Conservation (phyloP, 2,888 invertebrate genomes). For the Osmoderma eremita region DNA sequence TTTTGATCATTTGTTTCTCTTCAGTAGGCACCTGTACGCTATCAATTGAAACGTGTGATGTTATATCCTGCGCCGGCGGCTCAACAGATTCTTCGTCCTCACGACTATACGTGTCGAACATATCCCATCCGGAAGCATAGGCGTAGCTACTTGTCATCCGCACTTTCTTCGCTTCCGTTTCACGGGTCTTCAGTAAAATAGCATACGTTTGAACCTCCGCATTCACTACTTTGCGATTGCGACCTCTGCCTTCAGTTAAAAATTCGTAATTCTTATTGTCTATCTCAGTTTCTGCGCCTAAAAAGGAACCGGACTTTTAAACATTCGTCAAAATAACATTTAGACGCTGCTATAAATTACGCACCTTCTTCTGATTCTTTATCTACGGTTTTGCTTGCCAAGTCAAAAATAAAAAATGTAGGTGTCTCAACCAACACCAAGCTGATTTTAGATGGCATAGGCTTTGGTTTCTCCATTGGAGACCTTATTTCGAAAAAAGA, state of each 20-base stretch:
- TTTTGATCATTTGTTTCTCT: conserved; percentile 59
- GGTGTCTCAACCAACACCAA: conserved; percentile 75
- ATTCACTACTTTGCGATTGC: conserved; percentile 72
- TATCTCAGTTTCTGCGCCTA: conserved; percentile 67
- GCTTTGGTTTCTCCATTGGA: neutral
- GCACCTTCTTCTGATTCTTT: conserved; percentile 68
- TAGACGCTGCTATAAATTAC: too few species aligned
- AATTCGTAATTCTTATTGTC: conserved; percentile 76
- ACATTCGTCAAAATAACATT: neutral
- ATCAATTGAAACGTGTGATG: conserved; percentile 49
- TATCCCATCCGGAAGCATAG: conserved; percentile 81
- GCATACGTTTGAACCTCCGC: conserved; percentile 77
- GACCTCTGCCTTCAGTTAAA: conserved; percentile 74
- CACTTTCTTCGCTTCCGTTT: conserved; percentile 69
- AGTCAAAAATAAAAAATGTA: conserved; percentile 72
- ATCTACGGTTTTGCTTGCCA: conserved; percentile 72
- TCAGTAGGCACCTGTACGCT: conserved; percentile 53
- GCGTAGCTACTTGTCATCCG: conserved; percentile 68
- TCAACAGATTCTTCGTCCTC: conserved; percentile 57
- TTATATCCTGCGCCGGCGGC: conserved; percentile 54
- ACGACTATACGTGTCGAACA: conserved; percentile 74
- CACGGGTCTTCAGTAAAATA: conserved; percentile 71
- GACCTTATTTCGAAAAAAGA: conserved; percentile 7
- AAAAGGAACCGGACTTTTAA: neutral
- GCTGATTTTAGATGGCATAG: conserved; percentile 69